Evolutionary conservation across 2,888 invertebrate genomes (phyloP), one percentile per base, ranked within the genome.

Genomic region (Apodemia hepburni): DNA sequence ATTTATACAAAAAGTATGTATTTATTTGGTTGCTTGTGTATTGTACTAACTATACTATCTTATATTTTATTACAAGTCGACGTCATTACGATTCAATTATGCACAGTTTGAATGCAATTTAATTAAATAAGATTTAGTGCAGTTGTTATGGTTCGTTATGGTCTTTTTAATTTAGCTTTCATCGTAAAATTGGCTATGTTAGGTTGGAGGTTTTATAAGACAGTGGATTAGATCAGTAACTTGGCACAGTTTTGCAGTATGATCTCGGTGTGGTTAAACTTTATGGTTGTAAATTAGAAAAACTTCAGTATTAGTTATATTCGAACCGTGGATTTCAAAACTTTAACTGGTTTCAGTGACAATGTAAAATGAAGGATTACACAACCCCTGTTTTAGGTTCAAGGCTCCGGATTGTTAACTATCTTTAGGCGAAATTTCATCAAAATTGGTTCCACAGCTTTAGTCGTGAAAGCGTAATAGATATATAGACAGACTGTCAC

Each of bases 51-150:
- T 57, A 57, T 0, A 29, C 57, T 57, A 57, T 57, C n/a, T 7
- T 65, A 69, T 65, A 69, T 65, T 75, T 75, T 71, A 73, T 66
- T 67, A 66, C 68, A 57, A 49, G 17, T 68, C 59, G 61, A 74
- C 60, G 65, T 64, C 64, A 62, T 69, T 64, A 63, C 63, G 63
- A 66, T 70, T 69, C 70, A 68, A 69, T 70, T 70, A 60, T 51
- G 61, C 9, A 57, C 29, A 35, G 58, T 59, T 57, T 27, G 27
- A 57, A 29, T 29, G 27, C 57, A 29, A 27, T 57, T 57, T 57
- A 57, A 57, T 57, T 57, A 29, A 57, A 27, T 27, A 57, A n/a
- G 29, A 57, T 27, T 27, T 18, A 61, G 51, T 51, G 64, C 38
- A 42, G 22, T 42, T 45, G 58, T 63, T 62, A 49, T 62, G 58